Evolutionary conservation across 2,888 invertebrate species (phyloP), one percentile per base, ranked within the genome.

Genomic region (Matsumyia berberina): DNA sequence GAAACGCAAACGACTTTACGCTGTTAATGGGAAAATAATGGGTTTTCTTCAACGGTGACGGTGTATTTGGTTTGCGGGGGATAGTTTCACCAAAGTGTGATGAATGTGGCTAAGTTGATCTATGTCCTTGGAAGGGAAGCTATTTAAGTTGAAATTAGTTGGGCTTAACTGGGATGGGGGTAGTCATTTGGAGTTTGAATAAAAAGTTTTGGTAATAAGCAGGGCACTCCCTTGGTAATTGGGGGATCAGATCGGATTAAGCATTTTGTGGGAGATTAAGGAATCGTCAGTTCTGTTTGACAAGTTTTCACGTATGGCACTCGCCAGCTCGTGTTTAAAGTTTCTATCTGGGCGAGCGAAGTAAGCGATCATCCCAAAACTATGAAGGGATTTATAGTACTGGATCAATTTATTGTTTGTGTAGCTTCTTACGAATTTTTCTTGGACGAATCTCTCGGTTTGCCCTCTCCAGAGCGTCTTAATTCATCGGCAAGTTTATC

Each of bases 11-110:
- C 7, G 35, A 51, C 33, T 55, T 44, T 51, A 33, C 11, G 4
- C 24, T 15, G 29, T 31, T 81, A 81, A 81, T 76, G 82, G 77
- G 55, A 67, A 82, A 62, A 62, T 83, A 78, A 78, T 73, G 70
- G 77, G 66, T 64, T 66, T 17, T 57, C 39, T 57, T 11, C 33
- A 24, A 24, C n/a, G n/a, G n/a, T n/a, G n/a, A n/a, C n/a, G n/a
- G n/a, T 44, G 35, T 64, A 6, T 17, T n/a, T 15, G 35, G 11
- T 69, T 33, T 44, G 57, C 9, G 46, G 51, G 64, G 62, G n/a
- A 46, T 12, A 60, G 29, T 42, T 12, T 17, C 15, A 4, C 15
- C 31, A 6, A n/a, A n/a, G 11, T 11, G 31, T 58, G 42, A 72
- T 58, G 42, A 17, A 60, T 55, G 33, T 33, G 62, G 31, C 42